Percentiles rank a stretch among this genome's conserved stretches.
phyloP scores from a whole-genome alignment of 2,113 vertebrate species.

The Xiphias gladius region DNA sequence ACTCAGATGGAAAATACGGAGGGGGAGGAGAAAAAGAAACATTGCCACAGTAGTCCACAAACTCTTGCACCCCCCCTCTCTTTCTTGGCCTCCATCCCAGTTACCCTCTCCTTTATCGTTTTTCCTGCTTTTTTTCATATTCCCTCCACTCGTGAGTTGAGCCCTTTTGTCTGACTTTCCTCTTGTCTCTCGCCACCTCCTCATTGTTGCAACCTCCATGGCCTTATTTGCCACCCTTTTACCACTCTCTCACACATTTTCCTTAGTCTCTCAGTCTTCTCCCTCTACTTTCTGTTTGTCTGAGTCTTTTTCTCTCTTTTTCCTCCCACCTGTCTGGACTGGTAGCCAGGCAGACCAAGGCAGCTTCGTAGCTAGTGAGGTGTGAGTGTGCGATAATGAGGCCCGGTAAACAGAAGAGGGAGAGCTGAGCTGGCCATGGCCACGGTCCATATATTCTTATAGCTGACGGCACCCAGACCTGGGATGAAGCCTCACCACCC shows the following conservation, averaged over 20 bases:
- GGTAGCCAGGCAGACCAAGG: conserved; percentile 51
- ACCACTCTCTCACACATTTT: background rate
- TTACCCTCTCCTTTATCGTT: conserved; percentile 49
- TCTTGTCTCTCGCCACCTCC: conserved; percentile 6
- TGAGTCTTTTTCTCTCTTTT: conserved; percentile 15
- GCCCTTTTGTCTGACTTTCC: background rate
- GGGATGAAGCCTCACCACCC: conserved; percentile 23
- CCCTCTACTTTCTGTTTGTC: background rate
- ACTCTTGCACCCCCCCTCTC: conserved; percentile 37
- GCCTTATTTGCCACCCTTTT: background rate
- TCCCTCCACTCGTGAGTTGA: background rate
- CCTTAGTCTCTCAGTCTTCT: background rate
- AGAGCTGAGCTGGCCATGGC: conserved; percentile 28
- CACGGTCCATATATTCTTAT: conserved; percentile 62
- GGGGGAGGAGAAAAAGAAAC: conserved; percentile 71
- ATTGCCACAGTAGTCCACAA: conserved; percentile 44
- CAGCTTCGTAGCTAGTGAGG: conserved; percentile 41
- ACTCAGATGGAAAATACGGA: conserved; percentile 78
- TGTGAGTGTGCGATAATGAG: conserved; percentile 69
- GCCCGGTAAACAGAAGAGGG: conserved; percentile 35
- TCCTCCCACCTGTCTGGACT: conserved; percentile 66
- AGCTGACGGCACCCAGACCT: conserved; percentile 27
- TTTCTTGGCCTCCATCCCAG: conserved; percentile 36
- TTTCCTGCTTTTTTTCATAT: conserved; percentile 3
- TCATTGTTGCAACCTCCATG: background rate